A percentile compares a stretch with the other conserved stretches of the same genome.
Evolutionary conservation across 2,888 invertebrate species (phyloP).

Genomic region (Perithous albicinctus): DNA sequence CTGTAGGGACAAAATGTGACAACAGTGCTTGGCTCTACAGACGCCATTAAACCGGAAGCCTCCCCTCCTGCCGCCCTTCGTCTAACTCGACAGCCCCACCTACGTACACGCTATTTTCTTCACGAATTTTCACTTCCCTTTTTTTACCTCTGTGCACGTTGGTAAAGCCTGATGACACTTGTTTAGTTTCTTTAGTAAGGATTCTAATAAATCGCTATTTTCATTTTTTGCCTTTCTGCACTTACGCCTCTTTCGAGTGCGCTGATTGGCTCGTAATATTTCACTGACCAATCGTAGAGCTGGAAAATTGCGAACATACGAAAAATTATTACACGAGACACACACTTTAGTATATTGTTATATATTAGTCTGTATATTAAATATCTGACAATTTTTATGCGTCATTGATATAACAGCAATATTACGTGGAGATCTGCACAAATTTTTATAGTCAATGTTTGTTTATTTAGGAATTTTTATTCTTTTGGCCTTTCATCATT

Average conservation of each 20-base stretch:
- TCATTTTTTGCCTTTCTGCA: background rate
- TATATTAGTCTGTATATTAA: too few relatives aligned
- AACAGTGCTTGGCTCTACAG: conserved; percentile 82
- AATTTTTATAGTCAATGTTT: too few relatives aligned
- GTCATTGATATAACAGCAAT: too few relatives aligned
- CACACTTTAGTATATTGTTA: too few relatives aligned
- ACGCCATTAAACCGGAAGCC: conserved; percentile 83
- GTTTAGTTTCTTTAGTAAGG: background rate
- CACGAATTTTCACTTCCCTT: background rate
- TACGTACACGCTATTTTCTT: background rate
- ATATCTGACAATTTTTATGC: background rate
- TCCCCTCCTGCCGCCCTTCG: conserved; percentile 59
- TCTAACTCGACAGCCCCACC: background rate
- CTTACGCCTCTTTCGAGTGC: background rate
- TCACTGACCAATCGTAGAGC: background rate
- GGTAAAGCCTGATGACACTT: background rate
- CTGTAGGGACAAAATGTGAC: conserved; percentile 84
- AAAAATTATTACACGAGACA: too few relatives aligned
- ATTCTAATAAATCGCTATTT: background rate
- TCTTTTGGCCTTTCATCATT: too few relatives aligned
- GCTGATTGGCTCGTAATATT: background rate
- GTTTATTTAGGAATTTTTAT: too few relatives aligned
- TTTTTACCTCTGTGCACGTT: background rate
- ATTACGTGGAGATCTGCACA: too few relatives aligned
- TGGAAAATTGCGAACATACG: background rate